Base-by-base conservation (phyloP, 1,140 invertebrate genomes). In the Leptinotarsa texana region DNA sequence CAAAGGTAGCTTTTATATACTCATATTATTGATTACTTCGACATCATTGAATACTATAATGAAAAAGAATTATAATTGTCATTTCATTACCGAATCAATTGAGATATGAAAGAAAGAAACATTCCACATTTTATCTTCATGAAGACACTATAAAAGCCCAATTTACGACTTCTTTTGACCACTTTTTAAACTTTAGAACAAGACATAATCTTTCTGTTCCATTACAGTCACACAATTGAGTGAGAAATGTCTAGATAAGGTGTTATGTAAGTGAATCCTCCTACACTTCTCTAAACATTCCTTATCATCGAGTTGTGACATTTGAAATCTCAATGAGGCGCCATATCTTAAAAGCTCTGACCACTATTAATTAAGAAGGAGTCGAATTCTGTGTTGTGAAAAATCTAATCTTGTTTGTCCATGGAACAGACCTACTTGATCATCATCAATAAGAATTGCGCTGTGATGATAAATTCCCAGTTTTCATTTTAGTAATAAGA, bases 161-260 rank as follows among this genome's bases (percentile, higher is more conserved):
- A 68, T 68, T 68, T 72, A 74, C 73, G 76, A 75, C 63, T 24
- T 13, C 24, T 49, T 70, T 75, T 71, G 66, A 75, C 72, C 62
- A 69, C 70, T 75, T 75, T 78, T 75, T 78, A 75, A 75, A 71
- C 69, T 71, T 75, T 78, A 74, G 24, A 69, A 75, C 77, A 77
- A 17, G 51, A 71, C 67, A 69, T 74, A 74, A 75, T 78, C 74
- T 78, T 78, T 61, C 71, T 48, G 24, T 75, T 75, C 74, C 76
- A 77, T 77, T 77, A 77, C 74, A 42, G 51, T 57, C 51, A 15
- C 51, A 57, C 73, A 69, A 74, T 67, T 67, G 24, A 27, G 65
- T 67, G 65, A 67, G 65, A 42, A 67, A 57, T 18, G 65, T 67
- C 8, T 17, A 33, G 65, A 67, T 67, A 67, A 67, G 65, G 22